Percentiles rank a stretch among this genome's conserved stretches.
Conservation (phyloP, 1,140 invertebrate genomes). For the Pogonomyrmex californicus region DNA sequence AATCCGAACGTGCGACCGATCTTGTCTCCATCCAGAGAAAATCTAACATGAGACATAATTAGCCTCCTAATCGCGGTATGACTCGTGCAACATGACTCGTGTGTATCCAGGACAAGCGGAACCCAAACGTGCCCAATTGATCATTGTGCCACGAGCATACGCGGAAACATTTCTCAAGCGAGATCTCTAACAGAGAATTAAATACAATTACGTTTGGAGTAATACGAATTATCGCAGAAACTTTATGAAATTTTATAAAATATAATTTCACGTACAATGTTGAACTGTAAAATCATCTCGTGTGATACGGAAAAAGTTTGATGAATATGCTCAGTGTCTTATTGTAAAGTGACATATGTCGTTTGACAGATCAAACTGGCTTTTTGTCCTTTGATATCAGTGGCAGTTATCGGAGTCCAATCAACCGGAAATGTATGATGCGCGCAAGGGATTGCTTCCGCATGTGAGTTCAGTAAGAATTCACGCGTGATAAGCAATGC, state of each 20-base stretch:
- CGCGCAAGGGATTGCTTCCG: slow-evolving; percentile 63
- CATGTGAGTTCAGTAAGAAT: slow-evolving; percentile 41
- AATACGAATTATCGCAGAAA: not conserved
- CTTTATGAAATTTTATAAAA: not conserved
- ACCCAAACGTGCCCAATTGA: slow-evolving; percentile 17
- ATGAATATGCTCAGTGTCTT: not conserved
- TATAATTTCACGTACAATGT: not conserved
- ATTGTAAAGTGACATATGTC: not conserved
- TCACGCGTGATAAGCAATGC: slow-evolving; percentile 30
- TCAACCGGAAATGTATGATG: slow-evolving; percentile 59
- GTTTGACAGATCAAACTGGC: not conserved
- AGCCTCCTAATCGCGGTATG: not conserved
- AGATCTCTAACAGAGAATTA: not conserved
- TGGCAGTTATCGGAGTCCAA: not conserved
- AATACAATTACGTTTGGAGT: not conserved
- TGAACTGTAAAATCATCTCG: not conserved
- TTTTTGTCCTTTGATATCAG: not conserved
- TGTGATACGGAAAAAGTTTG: no score
- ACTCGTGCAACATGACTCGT: not conserved
- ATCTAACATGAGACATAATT: slow-evolving; percentile 7
- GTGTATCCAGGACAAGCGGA: not conserved
- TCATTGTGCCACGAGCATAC: not conserved
- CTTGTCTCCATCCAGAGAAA: not conserved
- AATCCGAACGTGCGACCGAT: not conserved
- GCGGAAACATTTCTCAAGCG: not conserved